A percentile compares a stretch with the other conserved stretches of the same genome.
phyloP scores from a whole-genome alignment of 1,140 invertebrate genomes.

The Gyrodactylus salaris region DNA sequence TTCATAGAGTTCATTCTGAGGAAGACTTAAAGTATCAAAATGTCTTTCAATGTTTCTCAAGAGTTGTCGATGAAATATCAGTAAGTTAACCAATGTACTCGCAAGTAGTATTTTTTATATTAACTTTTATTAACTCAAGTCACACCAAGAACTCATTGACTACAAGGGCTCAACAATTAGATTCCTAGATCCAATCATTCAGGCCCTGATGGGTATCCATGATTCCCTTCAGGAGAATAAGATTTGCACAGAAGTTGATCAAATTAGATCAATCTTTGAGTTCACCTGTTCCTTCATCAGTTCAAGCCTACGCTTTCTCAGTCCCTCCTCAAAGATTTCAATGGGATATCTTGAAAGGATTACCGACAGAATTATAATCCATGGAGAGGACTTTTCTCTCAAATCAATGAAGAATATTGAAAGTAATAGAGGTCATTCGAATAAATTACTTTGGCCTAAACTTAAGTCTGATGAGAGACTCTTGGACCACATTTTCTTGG shows the following conservation, averaged over 20 bases:
- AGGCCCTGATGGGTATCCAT: background rate
- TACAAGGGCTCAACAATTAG: background rate
- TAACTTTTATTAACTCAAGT: background rate
- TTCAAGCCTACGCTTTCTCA: background rate
- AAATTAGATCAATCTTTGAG: background rate
- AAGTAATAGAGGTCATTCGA: background rate
- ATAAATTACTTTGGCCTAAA: background rate
- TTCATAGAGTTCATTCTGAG: background rate
- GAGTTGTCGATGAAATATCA: background rate
- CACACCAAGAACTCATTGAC: background rate
- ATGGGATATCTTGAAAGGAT: no score
- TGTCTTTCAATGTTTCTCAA: background rate
- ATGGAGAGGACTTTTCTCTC: no score
- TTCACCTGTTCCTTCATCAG: background rate
- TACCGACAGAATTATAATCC: no score
- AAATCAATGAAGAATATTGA: no score
- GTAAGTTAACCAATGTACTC: background rate
- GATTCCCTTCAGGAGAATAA: background rate
- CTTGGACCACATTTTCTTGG: no score
- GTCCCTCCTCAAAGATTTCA: no score
- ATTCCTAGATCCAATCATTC: background rate
- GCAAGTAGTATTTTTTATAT: background rate
- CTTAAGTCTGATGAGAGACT: no score
- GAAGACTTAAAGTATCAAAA: background rate
- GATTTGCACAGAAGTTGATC: no score